Conservation (phyloP, 2,113 vertebrate species). For the Podarcis muralis region DNA sequence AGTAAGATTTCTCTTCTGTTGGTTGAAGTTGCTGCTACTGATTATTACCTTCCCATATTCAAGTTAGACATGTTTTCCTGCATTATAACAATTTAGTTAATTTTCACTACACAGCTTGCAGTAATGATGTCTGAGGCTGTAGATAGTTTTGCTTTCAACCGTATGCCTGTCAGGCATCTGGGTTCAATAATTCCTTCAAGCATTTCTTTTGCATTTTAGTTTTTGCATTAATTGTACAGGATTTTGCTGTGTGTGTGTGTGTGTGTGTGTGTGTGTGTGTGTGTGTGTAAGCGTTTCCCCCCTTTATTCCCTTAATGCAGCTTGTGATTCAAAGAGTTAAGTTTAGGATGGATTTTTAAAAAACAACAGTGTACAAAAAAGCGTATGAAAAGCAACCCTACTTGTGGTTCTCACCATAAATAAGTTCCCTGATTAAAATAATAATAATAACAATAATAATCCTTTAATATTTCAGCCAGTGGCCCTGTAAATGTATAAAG, state of each 20-base stretch:
- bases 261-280: background rate
- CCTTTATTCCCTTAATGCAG: background rate
- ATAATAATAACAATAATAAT: constrained; percentile 46
- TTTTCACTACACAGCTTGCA: constrained; percentile 17
- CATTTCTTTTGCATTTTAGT: constrained; percentile 15
- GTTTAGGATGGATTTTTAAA: constrained; percentile 7
- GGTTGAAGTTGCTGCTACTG: constrained; percentile 45
- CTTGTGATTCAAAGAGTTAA: constrained; percentile 1
- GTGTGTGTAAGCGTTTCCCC: constrained; percentile 3
- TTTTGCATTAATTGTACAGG: constrained; percentile 1
- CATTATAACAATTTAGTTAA: constrained; percentile 31
- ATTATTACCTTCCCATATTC: constrained; percentile 54
- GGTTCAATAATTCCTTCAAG: constrained; percentile 17
- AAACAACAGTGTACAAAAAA: constrained; percentile 16
- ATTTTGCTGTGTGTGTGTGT: constrained; percentile 12
- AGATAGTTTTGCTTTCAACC: background rate
- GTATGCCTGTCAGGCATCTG: background rate
- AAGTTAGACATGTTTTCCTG: constrained; percentile 51
- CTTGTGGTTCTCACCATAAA: constrained; percentile 33
- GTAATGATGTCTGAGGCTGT: background rate
- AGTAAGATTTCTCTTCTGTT: constrained; percentile 62
- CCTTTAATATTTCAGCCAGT: constrained; percentile 53
- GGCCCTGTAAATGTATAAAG: constrained; percentile 53
- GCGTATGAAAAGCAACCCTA: constrained; percentile 2
- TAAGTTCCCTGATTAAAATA: constrained; percentile 44